A percentile compares a stretch with the other conserved stretches of the same genome.
These are phyloP conservation scores for Caenorhabditis brenneri DNA, from an alignment of 1,140 invertebrate genomes.

Conservation along the genomic window DNA sequence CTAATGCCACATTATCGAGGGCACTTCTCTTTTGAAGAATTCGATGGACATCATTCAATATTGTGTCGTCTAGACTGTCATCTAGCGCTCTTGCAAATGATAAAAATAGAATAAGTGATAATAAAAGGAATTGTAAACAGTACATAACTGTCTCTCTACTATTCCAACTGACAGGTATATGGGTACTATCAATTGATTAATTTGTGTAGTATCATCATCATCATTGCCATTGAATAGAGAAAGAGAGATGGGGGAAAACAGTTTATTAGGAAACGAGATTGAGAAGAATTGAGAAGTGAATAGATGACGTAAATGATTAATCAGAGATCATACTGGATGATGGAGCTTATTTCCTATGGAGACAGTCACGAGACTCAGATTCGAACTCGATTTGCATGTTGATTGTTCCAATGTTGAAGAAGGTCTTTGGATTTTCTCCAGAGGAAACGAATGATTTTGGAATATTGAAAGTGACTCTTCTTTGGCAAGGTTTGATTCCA, in stretches of 20 bases:
- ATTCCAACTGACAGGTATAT: not conserved
- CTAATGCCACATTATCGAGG: conserved; percentile 23
- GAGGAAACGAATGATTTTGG: conserved; percentile 47
- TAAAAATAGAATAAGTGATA: not conserved
- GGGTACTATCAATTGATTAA: conserved; percentile 26
- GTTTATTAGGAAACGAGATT: not conserved
- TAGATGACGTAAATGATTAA: conserved; percentile 25
- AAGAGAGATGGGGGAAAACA: not conserved
- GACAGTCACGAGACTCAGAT: conserved; percentile 54
- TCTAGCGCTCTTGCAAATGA: not conserved
- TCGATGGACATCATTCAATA: not conserved
- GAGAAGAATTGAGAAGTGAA: not conserved
- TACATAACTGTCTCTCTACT: not conserved
- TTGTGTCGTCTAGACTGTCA: not conserved
- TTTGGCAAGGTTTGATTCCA: conserved; percentile 46
- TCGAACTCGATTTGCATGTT: conserved; percentile 58
- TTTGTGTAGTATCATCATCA: no score
- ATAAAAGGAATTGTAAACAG: not conserved
- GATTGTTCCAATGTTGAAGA: conserved; percentile 49
- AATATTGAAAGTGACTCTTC: conserved; percentile 32
- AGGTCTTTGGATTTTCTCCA: conserved; percentile 46
- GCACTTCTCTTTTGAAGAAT: conserved; percentile 30
- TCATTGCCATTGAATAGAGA: not conserved
- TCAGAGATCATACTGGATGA: not conserved
- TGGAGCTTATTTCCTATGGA: conserved; percentile 38